phyloP scores from a whole-genome alignment of 2,888 invertebrate species.

The Athalia cordata region DNA sequence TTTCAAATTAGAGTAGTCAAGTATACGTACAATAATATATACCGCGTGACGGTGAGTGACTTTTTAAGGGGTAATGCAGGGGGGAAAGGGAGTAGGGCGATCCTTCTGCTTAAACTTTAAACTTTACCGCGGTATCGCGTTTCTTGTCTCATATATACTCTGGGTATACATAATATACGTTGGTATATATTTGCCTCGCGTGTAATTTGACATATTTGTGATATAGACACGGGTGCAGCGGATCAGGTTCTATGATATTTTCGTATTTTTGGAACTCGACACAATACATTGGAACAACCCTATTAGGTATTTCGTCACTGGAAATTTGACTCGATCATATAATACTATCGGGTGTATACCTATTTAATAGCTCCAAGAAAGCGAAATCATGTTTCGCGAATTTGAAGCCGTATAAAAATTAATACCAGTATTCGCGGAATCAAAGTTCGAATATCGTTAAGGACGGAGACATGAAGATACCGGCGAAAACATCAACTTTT shows the following conservation, averaged over 20 bases:
- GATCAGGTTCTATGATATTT: not conserved
- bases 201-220: constrained; percentile 19
- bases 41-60: too few species aligned
- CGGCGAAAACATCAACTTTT: not conserved
- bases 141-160: constrained; percentile 2
- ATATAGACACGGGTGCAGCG: not conserved
- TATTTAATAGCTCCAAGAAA: too few species aligned
- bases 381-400: not conserved
- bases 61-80: not conserved
- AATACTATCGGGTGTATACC: too few species aligned
- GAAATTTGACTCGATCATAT: too few species aligned
- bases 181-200: constrained; percentile 4
- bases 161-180: too few species aligned
- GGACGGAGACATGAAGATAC: not conserved
- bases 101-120: constrained; percentile 35
- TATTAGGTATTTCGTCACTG: too few species aligned
- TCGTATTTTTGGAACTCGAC: not conserved
- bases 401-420: not conserved
- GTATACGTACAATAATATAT: not conserved
- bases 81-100: not conserved
- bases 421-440: not conserved
- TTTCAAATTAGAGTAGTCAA: constrained; percentile 14
- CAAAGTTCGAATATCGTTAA: not conserved
- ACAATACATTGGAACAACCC: too few species aligned
- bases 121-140: constrained; percentile 33